A percentile compares a stretch with the other conserved stretches of the same genome.
These are phyloP conservation scores for Calephelis nemesis DNA, from an alignment of 1,140 invertebrate genomes.

Conservation along the genomic window DNA sequence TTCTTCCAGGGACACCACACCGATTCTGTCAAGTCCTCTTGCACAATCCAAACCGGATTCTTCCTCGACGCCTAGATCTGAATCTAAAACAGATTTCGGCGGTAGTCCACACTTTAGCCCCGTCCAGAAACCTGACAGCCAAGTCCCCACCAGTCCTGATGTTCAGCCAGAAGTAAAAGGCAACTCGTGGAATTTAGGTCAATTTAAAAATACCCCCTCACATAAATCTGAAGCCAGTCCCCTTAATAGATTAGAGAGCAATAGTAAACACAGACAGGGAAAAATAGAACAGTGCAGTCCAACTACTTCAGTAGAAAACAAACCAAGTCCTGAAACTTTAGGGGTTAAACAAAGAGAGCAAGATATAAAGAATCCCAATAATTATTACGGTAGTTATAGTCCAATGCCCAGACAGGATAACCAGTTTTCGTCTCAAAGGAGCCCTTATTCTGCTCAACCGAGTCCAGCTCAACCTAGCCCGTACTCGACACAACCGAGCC, in stretches of 20 bases:
- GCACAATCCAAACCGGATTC: conserved; percentile 68
- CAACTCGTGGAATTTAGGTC: conserved; percentile 63
- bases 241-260: conserved; percentile 63
- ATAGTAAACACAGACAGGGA: conserved; percentile 59
- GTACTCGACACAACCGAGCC: conserved; percentile 70
- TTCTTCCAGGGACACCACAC: conserved; percentile 44
- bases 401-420: conserved; percentile 71
- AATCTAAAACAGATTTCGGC: conserved; percentile 61
- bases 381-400: conserved; percentile 67
- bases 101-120: conserved; percentile 71
- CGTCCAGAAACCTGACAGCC: conserved; percentile 70
- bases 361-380: conserved; percentile 67
- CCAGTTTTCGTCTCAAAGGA: conserved; percentile 68
- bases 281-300: conserved; percentile 73
- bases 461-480: conserved; percentile 74
- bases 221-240: conserved; percentile 73
- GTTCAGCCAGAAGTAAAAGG: conserved; percentile 58
- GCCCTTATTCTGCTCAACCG: conserved; percentile 74
- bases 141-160: conserved; percentile 68
- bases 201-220: conserved; percentile 65
- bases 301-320: conserved; percentile 67
- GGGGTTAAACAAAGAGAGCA: conserved; percentile 48
- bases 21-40: conserved; percentile 63
- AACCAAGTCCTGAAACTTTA: conserved; percentile 65
- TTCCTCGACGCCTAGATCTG: conserved; percentile 67